A percentile compares a stretch with the other conserved stretches of the same genome.
These are phyloP conservation scores for Clarias fuscus DNA, from an alignment of 2,797 vertebrate species.

Conservation along the genomic window DNA sequence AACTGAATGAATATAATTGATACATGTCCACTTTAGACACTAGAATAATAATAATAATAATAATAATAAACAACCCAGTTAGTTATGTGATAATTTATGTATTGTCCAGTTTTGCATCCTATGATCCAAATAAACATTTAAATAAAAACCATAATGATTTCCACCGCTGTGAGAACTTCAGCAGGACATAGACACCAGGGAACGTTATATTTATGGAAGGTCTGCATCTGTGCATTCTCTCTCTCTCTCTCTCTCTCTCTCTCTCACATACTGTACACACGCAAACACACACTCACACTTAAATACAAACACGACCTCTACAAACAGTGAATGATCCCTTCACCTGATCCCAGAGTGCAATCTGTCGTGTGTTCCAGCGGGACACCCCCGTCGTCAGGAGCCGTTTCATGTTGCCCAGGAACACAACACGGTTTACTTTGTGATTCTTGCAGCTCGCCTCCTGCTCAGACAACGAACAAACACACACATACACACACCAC, in stretches of 20 bases:
- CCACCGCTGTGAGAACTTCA: constrained; percentile 28
- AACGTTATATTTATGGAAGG: constrained; percentile 38
- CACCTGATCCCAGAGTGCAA: constrained; percentile 98
- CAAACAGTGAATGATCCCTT: constrained; percentile 54
- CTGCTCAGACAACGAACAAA: constrained; percentile 67
- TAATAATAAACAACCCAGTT: not conserved
- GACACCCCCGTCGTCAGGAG: constrained; percentile 95
- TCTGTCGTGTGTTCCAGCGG: constrained; percentile 97
- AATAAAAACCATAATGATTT: constrained; percentile 32
- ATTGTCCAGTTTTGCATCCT: not conserved
- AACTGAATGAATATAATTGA: not conserved
- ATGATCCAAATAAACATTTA: no score
- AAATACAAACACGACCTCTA: constrained; percentile 42
- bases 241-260: constrained; percentile 16
- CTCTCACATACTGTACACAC: constrained; percentile 32
- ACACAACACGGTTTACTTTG: constrained; percentile 92
- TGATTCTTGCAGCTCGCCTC: constrained; percentile 95
- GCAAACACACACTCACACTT: constrained; percentile 41
- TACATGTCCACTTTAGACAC: no score
- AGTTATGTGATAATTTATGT: not conserved
- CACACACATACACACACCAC: not conserved
- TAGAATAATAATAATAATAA: not conserved
- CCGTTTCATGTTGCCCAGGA: constrained; percentile 92
- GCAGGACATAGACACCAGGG: constrained; percentile 30
- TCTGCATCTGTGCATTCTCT: not conserved